A percentile compares a stretch with the other conserved stretches of the same genome.
Evolutionary conservation across 2,888 invertebrate species (phyloP).

Genomic region (Eustalomyia histrio): DNA sequence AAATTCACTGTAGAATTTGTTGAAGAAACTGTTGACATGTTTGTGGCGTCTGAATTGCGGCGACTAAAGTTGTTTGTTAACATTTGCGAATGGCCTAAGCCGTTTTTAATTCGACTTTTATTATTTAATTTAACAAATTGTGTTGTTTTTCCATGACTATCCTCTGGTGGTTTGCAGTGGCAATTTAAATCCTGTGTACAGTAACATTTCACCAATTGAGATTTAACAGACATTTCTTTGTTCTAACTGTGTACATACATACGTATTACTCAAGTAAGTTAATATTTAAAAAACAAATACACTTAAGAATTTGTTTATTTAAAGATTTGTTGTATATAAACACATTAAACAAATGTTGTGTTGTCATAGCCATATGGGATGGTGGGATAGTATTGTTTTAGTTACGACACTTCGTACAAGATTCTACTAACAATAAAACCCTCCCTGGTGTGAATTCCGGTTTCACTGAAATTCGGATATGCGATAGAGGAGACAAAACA

Average conservation of each 20-base stretch:
- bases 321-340: too few species aligned
- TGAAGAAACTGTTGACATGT: slow-evolving; percentile 7
- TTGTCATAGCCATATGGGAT: too few species aligned
- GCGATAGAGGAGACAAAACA: too few species aligned
- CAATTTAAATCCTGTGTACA: not conserved
- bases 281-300: too few species aligned
- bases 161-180: not conserved
- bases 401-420: not conserved
- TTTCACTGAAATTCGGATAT: too few species aligned
- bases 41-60: slow-evolving; percentile 16
- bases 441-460: too few species aligned
- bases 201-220: not conserved
- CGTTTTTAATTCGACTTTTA: not conserved
- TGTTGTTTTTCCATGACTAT: not conserved
- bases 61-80: slow-evolving; percentile 39
- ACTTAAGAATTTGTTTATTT: too few species aligned
- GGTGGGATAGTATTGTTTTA: too few species aligned
- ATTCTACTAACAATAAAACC: too few species aligned
- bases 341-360: too few species aligned
- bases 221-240: not conserved
- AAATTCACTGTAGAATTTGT: not conserved
- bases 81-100: slow-evolving; percentile 35
- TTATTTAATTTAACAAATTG: slow-evolving; percentile 24
- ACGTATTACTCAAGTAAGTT: not conserved
- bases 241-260: not conserved